phyloP scores from a whole-genome alignment of 1,140 invertebrate species.

The Platyura marginata region DNA sequence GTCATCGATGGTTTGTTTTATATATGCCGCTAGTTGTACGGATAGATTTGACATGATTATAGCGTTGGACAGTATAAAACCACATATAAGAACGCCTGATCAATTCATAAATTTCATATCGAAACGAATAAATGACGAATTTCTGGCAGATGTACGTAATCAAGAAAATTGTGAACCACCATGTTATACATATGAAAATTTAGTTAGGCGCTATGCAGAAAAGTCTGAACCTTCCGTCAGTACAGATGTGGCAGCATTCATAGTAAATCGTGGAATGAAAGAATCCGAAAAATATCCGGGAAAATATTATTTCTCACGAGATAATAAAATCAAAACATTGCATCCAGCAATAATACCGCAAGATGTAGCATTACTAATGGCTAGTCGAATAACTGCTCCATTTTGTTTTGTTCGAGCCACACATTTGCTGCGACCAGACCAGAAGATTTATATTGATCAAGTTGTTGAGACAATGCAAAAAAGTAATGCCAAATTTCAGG shows the following conservation, averaged over 20 bases:
- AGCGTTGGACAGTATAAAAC: slow-evolving; percentile 39
- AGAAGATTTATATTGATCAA: too few species aligned
- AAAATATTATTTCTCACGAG: slow-evolving; percentile 40
- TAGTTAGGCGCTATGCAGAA: slow-evolving; percentile 30
- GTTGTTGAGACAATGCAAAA: too few species aligned
- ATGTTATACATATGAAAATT: slow-evolving; percentile 35
- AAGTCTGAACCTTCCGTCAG: slow-evolving; percentile 30
- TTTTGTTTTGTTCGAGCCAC: slow-evolving; percentile 36
- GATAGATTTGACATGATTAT: slow-evolving; percentile 38
- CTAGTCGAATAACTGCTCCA: slow-evolving; percentile 29
- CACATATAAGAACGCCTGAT: slow-evolving; percentile 19
- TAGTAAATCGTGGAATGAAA: slow-evolving; percentile 34
- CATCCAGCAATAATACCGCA: slow-evolving; percentile 26
- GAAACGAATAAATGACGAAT: slow-evolving; percentile 22
- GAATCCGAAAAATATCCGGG: slow-evolving; percentile 30
- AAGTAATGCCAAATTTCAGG: slow-evolving; percentile 35
- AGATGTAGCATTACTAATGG: slow-evolving; percentile 28
- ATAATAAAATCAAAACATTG: slow-evolving; percentile 31
- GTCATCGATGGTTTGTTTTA: slow-evolving; percentile 36
- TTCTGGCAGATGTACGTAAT: slow-evolving; percentile 24
- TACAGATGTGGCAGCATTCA: slow-evolving; percentile 29
- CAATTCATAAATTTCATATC: slow-evolving; percentile 8
- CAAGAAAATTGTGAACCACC: slow-evolving; percentile 27
- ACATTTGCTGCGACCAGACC: too few species aligned
- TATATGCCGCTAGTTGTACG: slow-evolving; percentile 36